These are phyloP conservation scores for Sandelia bainsii DNA, from an alignment of 2,797 vertebrate species.

Conservation along the genomic window DNA sequence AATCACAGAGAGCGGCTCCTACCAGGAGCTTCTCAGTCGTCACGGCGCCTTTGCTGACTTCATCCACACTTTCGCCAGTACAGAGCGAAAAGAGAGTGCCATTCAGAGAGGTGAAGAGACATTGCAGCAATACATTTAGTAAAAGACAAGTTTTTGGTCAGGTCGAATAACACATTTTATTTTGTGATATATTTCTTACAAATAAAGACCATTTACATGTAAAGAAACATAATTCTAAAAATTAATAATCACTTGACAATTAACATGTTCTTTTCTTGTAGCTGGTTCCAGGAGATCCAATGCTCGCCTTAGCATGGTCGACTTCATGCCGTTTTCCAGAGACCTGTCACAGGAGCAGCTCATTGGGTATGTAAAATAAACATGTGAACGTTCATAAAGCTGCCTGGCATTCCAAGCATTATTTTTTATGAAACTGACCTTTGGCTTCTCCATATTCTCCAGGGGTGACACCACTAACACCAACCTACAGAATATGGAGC, in stretches of 20 bases:
- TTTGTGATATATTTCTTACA: not conserved
- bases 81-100: conserved; percentile 80
- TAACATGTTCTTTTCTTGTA: conserved; percentile 26
- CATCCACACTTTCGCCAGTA: conserved; percentile 84
- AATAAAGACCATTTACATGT: not conserved
- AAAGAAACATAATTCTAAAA: no score
- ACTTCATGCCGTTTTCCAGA: conserved; percentile 87
- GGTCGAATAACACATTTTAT: not conserved
- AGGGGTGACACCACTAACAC: conserved; percentile 88
- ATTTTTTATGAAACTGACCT: conserved; percentile 46
- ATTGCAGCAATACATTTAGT: not conserved
- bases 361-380: conserved; percentile 77
- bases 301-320: conserved; percentile 85
- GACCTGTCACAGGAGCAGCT: conserved; percentile 89
- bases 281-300: conserved; percentile 86
- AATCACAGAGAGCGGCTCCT: conserved; percentile 93
- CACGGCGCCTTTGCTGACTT: conserved; percentile 92
- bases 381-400: not conserved
- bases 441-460: conserved; percentile 21
- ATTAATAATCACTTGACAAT: not conserved
- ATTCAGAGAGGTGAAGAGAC: conserved; percentile 84
- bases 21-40: conserved; percentile 90
- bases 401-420: conserved; percentile 18
- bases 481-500: conserved; percentile 86
- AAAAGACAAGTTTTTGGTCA: not conserved